Base-by-base conservation (phyloP, 1,140 invertebrate genomes). In the Pollicipes pollicipes region DNA sequence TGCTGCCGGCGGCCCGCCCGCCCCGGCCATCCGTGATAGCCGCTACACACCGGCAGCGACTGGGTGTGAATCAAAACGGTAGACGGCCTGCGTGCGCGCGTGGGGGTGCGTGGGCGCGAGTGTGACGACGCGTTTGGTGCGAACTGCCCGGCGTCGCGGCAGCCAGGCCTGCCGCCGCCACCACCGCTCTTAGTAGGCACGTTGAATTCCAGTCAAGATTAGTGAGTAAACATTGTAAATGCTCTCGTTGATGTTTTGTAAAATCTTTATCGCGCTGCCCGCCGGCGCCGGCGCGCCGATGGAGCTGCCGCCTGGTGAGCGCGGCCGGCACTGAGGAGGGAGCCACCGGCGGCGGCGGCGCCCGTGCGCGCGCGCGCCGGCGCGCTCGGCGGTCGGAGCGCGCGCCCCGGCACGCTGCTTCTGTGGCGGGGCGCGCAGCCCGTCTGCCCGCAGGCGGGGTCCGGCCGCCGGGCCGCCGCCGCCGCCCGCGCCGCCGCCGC, bases 1-100 rank as follows among this genome's bases (percentile, higher is more conserved):
- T 30, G 28, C 45, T 69, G 69, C 66, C 29, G 63, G 58, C 63
- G 27, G 31, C 69, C 69, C 30, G 58, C 29, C 45, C 45, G 45
- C 45, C 45, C 32, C 32, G 32, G 32, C 32, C 32, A 2, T 21
- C n/a, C n/a, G n/a, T n/a, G n/a, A n/a, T n/a, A n/a, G n/a, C n/a
- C n/a, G n/a, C n/a, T n/a, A n/a, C n/a, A n/a, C 45, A 21, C 45
- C 45, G 45, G 13, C 21, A 21, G 13, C 17, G 45, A 58, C 13
- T 58, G 45, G 45, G 13, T 21, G 45, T 21, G 13, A 58, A 58
- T 58, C 45, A 58, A 58, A 58, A 58, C 45, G 45, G 45, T 58
- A 24, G 45, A 58, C 45, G 45, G 45, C 45, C 45, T 58, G 45
- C 45, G 45, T 21, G 45, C 35, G 35, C 45, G 45, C 45, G 45